Evolutionary conservation across 1,140 invertebrate species (phyloP).

Genomic region (Chlorops oryzae): DNA sequence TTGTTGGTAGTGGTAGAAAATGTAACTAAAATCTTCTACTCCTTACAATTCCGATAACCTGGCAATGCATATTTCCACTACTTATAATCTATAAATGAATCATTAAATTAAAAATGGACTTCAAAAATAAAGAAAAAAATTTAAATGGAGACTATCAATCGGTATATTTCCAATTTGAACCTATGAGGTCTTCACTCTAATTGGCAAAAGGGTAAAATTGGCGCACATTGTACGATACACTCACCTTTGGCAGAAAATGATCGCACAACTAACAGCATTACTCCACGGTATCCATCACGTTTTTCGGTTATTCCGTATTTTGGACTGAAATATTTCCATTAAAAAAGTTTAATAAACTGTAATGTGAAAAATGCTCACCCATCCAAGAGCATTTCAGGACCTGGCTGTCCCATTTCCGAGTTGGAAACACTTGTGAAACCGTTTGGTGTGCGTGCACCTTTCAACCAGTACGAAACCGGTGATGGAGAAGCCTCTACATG

Average conservation of each 20-base stretch:
- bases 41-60: too few relatives aligned
- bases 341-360: neutral
- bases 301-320: slow-evolving; percentile 79
- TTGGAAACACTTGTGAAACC: slow-evolving; percentile 36
- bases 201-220: too few relatives aligned
- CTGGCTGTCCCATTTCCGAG: slow-evolving; percentile 40
- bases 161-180: too few relatives aligned
- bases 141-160: too few relatives aligned
- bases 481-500: slow-evolving; percentile 78
- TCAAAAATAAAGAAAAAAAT: too few relatives aligned
- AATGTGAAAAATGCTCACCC: slow-evolving; percentile 57
- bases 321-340: slow-evolving; percentile 53
- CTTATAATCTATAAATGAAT: too few relatives aligned
- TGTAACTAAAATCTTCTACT: too few relatives aligned
- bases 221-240: too few relatives aligned
- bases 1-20: too few relatives aligned
- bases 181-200: too few relatives aligned
- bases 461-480: slow-evolving; percentile 78
- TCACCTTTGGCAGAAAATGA: slow-evolving; percentile 67
- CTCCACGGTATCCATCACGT: slow-evolving; percentile 70
- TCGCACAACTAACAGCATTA: slow-evolving; percentile 76
- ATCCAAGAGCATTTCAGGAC: slow-evolving; percentile 66
- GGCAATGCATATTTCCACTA: too few relatives aligned
- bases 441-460: slow-evolving; percentile 55
- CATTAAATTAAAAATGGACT: too few relatives aligned